Evolutionary conservation across 2,888 invertebrate species (phyloP), one percentile per base, ranked within the genome.

Genomic region (Sarcophaga carnaria): DNA sequence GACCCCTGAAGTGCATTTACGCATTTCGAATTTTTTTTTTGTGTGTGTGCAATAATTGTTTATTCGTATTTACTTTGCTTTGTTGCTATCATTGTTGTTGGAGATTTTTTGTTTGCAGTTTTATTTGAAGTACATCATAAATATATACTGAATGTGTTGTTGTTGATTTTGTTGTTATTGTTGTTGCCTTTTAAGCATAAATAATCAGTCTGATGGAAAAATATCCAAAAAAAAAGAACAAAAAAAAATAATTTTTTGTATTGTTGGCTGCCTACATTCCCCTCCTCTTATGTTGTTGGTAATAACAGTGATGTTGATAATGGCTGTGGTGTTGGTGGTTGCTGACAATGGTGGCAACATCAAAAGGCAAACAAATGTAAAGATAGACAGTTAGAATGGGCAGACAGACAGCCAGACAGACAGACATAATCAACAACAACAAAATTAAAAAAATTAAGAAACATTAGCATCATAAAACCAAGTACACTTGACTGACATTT

Each of bases 401-500:
- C 70, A 47, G 63, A 71, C 66, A 37, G 60, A 60, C 71, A 47
- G 63, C 64, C 71, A 37, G 60, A 60, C 71, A 67, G 49, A 67
- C 77, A 72, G 77, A 66, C 66, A 77, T 77, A 54, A 47, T 54
- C n/a, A 37, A 78, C 49, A 78, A 66, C 22, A 64, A 66, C 1
- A 37, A 6, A 45, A 59, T 20, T n/a, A 71, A 17, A 80, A 45
- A 63, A 64, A 54, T 14, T 54, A 66, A 66, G 45, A 45, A 84
- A 66, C 76, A 80, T 85, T 85, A 85, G 80, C 84, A 85, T 85
- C 80, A 85, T 85, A 85, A 85, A 49, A 60, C 76, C 80, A 83
- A 86, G 86, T 80, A 83, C 83, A 86, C 86, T 86, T 86, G 86
- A 86, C 86, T 86, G 86, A 79, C 83, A 86, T 83, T 86, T 86